Evolutionary conservation across 2,113 vertebrate genomes (phyloP), one percentile per base, ranked within the genome.

Genomic region (Lampris megalopsis): DNA sequence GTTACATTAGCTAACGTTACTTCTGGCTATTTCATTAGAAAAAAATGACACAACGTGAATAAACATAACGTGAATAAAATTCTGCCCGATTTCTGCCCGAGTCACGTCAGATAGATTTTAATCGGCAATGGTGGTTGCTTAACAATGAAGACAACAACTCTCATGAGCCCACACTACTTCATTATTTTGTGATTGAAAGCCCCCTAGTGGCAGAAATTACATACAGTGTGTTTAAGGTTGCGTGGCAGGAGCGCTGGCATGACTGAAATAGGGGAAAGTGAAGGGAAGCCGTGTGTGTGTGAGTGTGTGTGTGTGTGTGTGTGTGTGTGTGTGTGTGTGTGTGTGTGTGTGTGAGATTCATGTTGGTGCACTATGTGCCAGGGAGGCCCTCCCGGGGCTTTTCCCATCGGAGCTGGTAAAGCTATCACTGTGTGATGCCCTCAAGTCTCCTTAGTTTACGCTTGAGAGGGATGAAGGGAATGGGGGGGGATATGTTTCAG

Each of bases 351-450:
- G 38, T 42, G 50, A 48, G 43, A 35, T 54, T 47, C 45, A 56
- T 62, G 37, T 63, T 63, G 13, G n/a, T 24, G 24, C 60, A 35
- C 41, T 7, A 11, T 63, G 50, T 66, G 71, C 41, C 37, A n/a
- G 24, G 24, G 24, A 24, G 24, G 24, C 24, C 24, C 24, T 24
- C 24, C 24, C 24, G 24, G 4, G 36, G 52, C 62, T 64, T 47
- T 73, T 63, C 43, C 48, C 54, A 7, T 66, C 9, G 43, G 59
- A 42, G 43, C 67, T 75, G 68, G 67, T 65, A 63, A 71, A 71
- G 63, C 68, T 9, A 47, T 78, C 66, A 67, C 54, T 41, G 58
- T 65, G 63, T 59, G 73, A 84, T 47, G 56, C 74, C 45, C 69
- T 59, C 59, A 9, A 63, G 63, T 61, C 65, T 78, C 50, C 66